These are phyloP conservation scores for Salvelinus sp. DNA, from an alignment of 2,113 vertebrate species.

Conservation along the genomic window DNA sequence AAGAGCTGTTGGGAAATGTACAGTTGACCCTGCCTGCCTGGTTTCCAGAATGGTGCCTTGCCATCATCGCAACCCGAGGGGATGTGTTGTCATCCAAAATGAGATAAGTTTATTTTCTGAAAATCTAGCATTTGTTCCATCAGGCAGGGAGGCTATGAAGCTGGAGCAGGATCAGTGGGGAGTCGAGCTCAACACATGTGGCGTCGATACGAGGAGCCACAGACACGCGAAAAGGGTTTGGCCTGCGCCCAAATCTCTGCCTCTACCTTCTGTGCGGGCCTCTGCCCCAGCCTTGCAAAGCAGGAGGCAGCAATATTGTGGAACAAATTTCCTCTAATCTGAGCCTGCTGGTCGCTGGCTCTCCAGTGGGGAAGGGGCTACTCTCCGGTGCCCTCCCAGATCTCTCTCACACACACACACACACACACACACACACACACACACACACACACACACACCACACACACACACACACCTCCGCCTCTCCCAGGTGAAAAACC, in stretches of 20 bases:
- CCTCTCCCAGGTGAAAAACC: conserved; percentile 44
- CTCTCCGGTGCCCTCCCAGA: conserved; percentile 62
- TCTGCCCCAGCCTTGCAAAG: conserved; percentile 77
- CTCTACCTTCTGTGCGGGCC: conserved; percentile 89
- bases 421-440: no score
- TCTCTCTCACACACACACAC: not conserved
- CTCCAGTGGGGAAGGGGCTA: conserved; percentile 73
- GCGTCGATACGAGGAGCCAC: conserved; percentile 69
- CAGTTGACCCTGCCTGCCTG: conserved; percentile 76
- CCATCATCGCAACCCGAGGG: conserved; percentile 85
- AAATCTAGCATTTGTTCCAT: conserved; percentile 88
- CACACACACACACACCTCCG: not conserved
- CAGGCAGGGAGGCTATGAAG: conserved; percentile 89
- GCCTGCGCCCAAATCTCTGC: conserved; percentile 88
- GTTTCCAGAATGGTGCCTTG: conserved; percentile 75
- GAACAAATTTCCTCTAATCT: conserved; percentile 88
- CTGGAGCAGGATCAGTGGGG: conserved; percentile 83
- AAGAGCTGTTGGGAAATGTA: conserved; percentile 73
- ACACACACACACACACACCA: no score
- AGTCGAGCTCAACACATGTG: conserved; percentile 80
- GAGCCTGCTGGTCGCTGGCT: conserved; percentile 78
- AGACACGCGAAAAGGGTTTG: conserved; percentile 72
- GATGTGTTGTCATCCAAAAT: conserved; percentile 91
- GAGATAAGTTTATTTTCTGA: conserved; percentile 95
- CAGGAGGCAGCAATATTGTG: conserved; percentile 82